Evolutionary conservation across 2,888 invertebrate genomes (phyloP).

Genomic region (Andrena fulva): DNA sequence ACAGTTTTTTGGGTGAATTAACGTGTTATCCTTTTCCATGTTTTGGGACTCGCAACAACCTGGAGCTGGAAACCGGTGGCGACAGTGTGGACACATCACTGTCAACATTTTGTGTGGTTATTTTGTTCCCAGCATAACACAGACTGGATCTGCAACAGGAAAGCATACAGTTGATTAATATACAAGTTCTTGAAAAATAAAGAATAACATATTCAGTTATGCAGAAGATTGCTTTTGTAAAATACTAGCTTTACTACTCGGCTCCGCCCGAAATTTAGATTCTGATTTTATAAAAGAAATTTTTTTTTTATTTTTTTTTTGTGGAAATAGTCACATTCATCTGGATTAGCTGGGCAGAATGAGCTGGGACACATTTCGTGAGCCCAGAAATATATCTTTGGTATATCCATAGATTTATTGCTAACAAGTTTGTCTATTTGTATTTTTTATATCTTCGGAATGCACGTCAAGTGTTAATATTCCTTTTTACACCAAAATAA

Average conservation of each 20-base stretch:
- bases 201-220: neutral
- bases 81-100: constrained; percentile 90
- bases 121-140: constrained; percentile 59
- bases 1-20: constrained; percentile 53
- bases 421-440: no score
- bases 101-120: constrained; percentile 82
- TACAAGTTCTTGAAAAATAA: neutral
- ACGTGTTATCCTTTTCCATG: constrained; percentile 17
- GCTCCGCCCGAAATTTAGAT: no score
- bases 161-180: neutral
- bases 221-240: neutral
- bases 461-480: no score
- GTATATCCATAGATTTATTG: no score
- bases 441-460: no score
- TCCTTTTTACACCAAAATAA: no score
- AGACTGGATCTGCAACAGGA: constrained; percentile 47
- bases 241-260: neutral
- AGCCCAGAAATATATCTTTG: no score
- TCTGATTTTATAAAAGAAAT: no score
- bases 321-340: no score
- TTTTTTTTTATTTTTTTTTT: no score
- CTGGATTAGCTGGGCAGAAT: no score
- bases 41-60: constrained; percentile 77
- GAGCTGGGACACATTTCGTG: no score
- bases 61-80: constrained; percentile 87